phyloP scores from a whole-genome alignment of 2,113 vertebrate species.

The Ictalurus furcatus region DNA sequence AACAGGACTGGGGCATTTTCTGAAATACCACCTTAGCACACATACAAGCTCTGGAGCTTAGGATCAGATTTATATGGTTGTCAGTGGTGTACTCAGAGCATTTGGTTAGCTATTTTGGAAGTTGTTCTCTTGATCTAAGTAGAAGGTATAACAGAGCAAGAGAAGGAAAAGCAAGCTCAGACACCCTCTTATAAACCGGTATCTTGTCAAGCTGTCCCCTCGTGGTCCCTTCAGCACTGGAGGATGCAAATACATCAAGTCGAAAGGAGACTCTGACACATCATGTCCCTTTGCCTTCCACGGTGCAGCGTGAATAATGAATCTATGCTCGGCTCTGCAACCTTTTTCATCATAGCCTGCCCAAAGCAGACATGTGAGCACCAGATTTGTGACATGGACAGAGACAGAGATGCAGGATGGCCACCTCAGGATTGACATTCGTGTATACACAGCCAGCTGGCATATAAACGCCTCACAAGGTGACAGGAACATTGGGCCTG shows the following conservation, averaged over 20 bases:
- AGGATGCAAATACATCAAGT: slow-evolving; percentile 66
- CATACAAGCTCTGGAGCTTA: neutral
- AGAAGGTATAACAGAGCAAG: neutral
- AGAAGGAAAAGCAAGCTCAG: slow-evolving; percentile 2
- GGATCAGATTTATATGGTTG: neutral
- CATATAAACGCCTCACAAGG: slow-evolving; percentile 52
- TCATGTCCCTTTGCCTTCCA: slow-evolving; percentile 57
- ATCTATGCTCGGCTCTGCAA: slow-evolving; percentile 57
- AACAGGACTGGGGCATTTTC: neutral
- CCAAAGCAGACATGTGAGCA: slow-evolving; percentile 57
- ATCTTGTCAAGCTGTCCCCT: slow-evolving; percentile 46
- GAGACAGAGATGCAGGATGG: slow-evolving; percentile 45
- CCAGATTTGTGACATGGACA: slow-evolving; percentile 62
- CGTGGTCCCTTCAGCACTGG: slow-evolving; percentile 1
- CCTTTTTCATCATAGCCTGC: slow-evolving; percentile 61
- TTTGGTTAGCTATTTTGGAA: neutral
- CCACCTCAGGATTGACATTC: slow-evolving; percentile 57
- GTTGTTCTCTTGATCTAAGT: neutral
- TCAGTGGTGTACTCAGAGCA: too few relatives aligned
- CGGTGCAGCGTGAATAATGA: slow-evolving; percentile 69
- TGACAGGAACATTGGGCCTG: slow-evolving; percentile 28
- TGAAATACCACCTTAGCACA: neutral
- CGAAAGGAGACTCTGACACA: slow-evolving; percentile 66
- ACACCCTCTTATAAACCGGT: slow-evolving; percentile 6
- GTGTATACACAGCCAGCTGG: slow-evolving; percentile 62